phyloP scores from a whole-genome alignment of 2,888 invertebrate genomes.

The Stenodera caucasica region DNA sequence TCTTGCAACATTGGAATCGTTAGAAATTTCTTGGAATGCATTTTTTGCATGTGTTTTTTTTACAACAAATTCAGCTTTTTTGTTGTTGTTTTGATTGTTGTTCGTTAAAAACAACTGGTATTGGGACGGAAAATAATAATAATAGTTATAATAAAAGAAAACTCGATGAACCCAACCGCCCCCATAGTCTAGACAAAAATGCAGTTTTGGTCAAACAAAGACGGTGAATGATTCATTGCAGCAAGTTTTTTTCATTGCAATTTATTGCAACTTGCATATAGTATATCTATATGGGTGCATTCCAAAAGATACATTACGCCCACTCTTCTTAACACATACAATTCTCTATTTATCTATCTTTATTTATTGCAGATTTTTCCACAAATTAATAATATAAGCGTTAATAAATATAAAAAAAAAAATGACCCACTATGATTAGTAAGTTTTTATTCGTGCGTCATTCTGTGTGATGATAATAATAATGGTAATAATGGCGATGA shows the following conservation, averaged over 20 bases:
- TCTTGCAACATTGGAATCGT: neutral
- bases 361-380: no score
- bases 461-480: neutral
- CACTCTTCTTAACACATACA: constrained; percentile 30
- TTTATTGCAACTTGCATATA: constrained; percentile 44
- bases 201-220: constrained; percentile 36
- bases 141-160: neutral
- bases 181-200: constrained; percentile 40
- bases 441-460: neutral
- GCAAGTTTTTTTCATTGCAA: constrained; percentile 45
- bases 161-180: constrained; percentile 21
- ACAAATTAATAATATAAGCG: no score
- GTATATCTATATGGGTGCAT: constrained; percentile 34
- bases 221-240: constrained; percentile 45
- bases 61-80: neutral
- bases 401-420: no score
- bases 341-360: no score
- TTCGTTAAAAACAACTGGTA: no score
- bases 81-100: neutral
- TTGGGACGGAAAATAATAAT: neutral
- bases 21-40: constrained; percentile 4
- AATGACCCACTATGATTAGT: neutral
- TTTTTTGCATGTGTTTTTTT: neutral
- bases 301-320: constrained; percentile 40
- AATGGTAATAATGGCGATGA: no score